A percentile compares a stretch with the other conserved stretches of the same genome.
Evolutionary conservation across 2,113 vertebrate species (phyloP).

Genomic region (Notothenia rossii): DNA sequence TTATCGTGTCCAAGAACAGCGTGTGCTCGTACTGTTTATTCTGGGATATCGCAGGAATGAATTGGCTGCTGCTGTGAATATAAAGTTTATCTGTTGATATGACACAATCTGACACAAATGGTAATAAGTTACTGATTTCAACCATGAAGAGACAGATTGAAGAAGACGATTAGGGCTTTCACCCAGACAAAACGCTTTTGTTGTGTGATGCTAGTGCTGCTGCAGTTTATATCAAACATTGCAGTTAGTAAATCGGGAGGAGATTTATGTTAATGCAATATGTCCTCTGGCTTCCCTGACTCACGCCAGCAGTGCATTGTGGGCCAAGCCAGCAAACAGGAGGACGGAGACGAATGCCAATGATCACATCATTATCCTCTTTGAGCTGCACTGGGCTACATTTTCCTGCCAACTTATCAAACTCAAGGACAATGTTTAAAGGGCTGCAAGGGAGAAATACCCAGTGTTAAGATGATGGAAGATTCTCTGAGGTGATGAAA

Average conservation of each 20-base stretch:
- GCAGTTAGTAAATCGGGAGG: slow-evolving; percentile 21
- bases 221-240: slow-evolving; percentile 36
- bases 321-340: slow-evolving; percentile 40
- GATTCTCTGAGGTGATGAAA: neutral
- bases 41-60: slow-evolving; percentile 57
- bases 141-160: no score
- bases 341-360: slow-evolving; percentile 54
- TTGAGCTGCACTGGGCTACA: slow-evolving; percentile 21
- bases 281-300: slow-evolving; percentile 37
- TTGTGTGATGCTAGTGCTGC: slow-evolving; percentile 29
- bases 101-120: no score
- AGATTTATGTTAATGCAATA: slow-evolving; percentile 45
- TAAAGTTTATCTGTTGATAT: no score
- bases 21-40: slow-evolving; percentile 57
- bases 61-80: slow-evolving; percentile 18
- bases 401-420: slow-evolving; percentile 32
- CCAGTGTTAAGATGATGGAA: neutral
- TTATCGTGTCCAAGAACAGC: slow-evolving; percentile 45
- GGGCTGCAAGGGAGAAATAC: slow-evolving; percentile 8
- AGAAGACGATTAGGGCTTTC: no score
- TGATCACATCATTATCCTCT: slow-evolving; percentile 43
- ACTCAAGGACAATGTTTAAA: slow-evolving; percentile 27
- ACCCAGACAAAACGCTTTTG: slow-evolving; percentile 4
- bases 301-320: slow-evolving; percentile 28
- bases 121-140: no score